phyloP scores from a whole-genome alignment of 2,113 vertebrate species.

The Tympanuchus pallidicinctus region DNA sequence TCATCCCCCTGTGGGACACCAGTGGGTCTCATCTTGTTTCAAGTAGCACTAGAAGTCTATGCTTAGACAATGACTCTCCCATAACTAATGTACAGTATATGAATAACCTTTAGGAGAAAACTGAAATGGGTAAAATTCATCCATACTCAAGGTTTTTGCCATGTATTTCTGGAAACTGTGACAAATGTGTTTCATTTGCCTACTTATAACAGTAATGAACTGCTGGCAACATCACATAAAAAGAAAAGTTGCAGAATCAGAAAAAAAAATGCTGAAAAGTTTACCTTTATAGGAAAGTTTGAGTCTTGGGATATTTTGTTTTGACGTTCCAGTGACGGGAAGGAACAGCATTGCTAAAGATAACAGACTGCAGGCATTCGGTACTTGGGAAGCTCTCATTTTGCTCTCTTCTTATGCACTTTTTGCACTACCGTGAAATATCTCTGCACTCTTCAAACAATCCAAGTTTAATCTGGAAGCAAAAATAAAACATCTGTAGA shows the following conservation, averaged over 20 bases:
- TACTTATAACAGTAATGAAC: conserved; percentile 32
- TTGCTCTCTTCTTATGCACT: conserved; percentile 42
- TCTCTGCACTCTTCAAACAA: conserved; percentile 5
- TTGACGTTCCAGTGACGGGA: conserved; percentile 80
- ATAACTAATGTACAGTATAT: background rate
- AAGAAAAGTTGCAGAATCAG: conserved; percentile 19
- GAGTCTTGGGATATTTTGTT: conserved; percentile 91
- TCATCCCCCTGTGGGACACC: background rate
- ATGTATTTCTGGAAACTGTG: background rate
- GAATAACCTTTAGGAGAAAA: background rate
- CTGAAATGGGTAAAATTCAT: background rate
- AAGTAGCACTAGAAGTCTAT: background rate
- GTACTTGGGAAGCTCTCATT: conserved; percentile 49
- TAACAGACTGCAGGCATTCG: conserved; percentile 73
- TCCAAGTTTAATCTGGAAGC: conserved; percentile 67
- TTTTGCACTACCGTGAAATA: conserved; percentile 24
- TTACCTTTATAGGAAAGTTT: conserved; percentile 95
- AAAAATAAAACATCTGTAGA: conserved; percentile 15
- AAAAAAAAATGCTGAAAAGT: conserved; percentile 1
- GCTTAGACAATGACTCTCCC: background rate
- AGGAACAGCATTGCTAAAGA: conserved; percentile 79
- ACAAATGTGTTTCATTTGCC: background rate
- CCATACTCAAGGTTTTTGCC: background rate
- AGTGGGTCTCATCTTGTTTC: background rate
- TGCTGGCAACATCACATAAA: conserved; percentile 17